phyloP scores from a whole-genome alignment of 2,113 vertebrate species.

The Notothenia coriiceps region DNA sequence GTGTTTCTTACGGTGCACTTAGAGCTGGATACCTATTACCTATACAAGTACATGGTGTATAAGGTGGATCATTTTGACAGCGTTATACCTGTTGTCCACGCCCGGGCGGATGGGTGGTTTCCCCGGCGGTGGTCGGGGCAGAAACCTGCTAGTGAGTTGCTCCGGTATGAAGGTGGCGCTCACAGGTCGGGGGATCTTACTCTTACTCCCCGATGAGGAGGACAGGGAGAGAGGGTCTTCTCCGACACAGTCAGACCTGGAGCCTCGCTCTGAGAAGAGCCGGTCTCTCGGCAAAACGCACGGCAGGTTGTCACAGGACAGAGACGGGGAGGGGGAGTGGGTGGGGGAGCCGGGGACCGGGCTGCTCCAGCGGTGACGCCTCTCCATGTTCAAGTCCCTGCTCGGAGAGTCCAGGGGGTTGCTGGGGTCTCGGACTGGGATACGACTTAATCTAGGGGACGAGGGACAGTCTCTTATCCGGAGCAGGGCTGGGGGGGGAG shows the following conservation, averaged over 20 bases:
- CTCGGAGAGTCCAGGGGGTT: slow-evolving; percentile 87
- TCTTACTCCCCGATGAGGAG: slow-evolving; percentile 90
- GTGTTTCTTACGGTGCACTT: no score
- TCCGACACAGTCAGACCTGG: slow-evolving; percentile 84
- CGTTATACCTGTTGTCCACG: slow-evolving; percentile 91
- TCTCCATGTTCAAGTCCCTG: slow-evolving; percentile 88
- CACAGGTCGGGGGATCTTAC: slow-evolving; percentile 96
- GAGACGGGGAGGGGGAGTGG: slow-evolving; percentile 84
- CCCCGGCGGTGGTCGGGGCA: slow-evolving; percentile 95
- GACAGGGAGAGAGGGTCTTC: slow-evolving; percentile 91
- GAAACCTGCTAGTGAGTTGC: slow-evolving; percentile 87
- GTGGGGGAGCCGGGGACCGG: slow-evolving; percentile 90
- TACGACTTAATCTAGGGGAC: slow-evolving; percentile 90
- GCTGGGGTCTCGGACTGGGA: slow-evolving; percentile 91
- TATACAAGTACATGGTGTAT: neutral
- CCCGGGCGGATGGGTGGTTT: slow-evolving; percentile 90
- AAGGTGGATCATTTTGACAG: neutral
- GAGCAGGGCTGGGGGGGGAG: slow-evolving; percentile 65
- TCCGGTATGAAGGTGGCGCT: slow-evolving; percentile 87
- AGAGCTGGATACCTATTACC: no score
- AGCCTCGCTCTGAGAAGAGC: slow-evolving; percentile 90
- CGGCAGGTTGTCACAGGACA: slow-evolving; percentile 91
- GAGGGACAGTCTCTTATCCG: slow-evolving; percentile 71
- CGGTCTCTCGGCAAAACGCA: slow-evolving; percentile 88
- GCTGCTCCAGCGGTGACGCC: slow-evolving; percentile 93